Base-by-base conservation (phyloP, 53 echinoderm and acorn worm species). In the Pentamera pediparva region DNA sequence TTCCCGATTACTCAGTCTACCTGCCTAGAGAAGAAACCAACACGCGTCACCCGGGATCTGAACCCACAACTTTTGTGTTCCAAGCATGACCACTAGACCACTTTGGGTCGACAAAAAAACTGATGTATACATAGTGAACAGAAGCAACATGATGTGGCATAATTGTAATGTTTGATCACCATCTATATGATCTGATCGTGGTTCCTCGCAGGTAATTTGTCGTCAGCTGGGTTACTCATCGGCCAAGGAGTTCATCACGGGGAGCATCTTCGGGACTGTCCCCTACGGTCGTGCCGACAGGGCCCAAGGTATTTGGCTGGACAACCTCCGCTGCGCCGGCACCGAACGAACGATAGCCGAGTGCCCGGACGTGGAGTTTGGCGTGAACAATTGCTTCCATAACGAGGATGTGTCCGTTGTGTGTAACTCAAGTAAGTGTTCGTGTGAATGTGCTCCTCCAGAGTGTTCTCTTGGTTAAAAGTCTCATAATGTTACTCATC, bases 211-310 rank as follows among this genome's bases (percentile, higher is more conserved):
- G 65, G 65, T 65, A 21, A 65, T 65, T n/a, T 65, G 65, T 38
- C 65, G 40, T 27, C 65, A 65, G 39, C 37, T 65, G 28, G 65
- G 65, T 25, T 65, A 21, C 37, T 40, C 65, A 36, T 65, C 65
- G 22, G 65, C 65, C 33, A 38, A 65, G 21, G 40, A 40, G 22
- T 38, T 40, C n/a, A 37, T 65, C 4, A 8, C 65, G 10, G 65
- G 65, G 19, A 28, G 40, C 27, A 20, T 65, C 6, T 65, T 65
- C 39, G 21, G 39, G 26, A 33, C 39, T 22, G 33, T 26, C 12
- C 65, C 65, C 2, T 65, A 65, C 22, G 65, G 65, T 25, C 37
- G 40, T 24, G 65, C 37, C 37, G 25, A 24, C 2, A 13, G 39
- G 26, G 37, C 7, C 5, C 65, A 65, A 15, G 26, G 18, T 15